Evolutionary conservation across 2,113 vertebrate genomes (phyloP).

Genomic region (Perca schrenkii): DNA sequence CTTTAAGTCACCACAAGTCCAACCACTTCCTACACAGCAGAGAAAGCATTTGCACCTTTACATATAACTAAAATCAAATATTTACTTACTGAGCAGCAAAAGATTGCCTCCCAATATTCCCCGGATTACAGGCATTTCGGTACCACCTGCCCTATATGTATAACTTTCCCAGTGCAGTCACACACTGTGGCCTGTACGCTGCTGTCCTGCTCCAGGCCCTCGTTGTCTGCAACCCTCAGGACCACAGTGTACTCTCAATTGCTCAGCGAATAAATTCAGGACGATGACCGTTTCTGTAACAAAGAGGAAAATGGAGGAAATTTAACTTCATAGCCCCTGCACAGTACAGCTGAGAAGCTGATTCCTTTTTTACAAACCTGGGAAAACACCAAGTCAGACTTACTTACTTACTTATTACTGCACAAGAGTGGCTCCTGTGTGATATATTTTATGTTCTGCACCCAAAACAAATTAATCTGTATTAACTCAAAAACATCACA

Average conservation of each 20-base stretch:
- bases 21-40: too few relatives aligned
- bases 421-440: neutral
- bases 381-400: too few relatives aligned
- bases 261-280: slow-evolving; percentile 72
- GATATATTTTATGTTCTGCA: too few relatives aligned
- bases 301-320: neutral
- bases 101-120: slow-evolving; percentile 92
- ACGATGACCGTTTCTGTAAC: slow-evolving; percentile 73
- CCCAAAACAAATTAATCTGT: too few relatives aligned
- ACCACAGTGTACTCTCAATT: slow-evolving; percentile 80
- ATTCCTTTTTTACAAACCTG: too few relatives aligned
- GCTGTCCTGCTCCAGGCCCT: slow-evolving; percentile 74
- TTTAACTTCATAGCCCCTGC: neutral
- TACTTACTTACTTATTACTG: too few relatives aligned
- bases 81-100: slow-evolving; percentile 87
- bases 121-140: slow-evolving; percentile 85
- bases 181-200: slow-evolving; percentile 85
- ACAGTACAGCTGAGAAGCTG: neutral
- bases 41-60: neutral
- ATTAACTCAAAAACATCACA: too few relatives aligned
- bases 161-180: slow-evolving; percentile 85
- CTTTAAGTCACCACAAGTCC: neutral
- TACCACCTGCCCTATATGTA: accelerated
- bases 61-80: too few relatives aligned
- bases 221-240: slow-evolving; percentile 84